Evolutionary conservation across 2,888 invertebrate genomes (phyloP), one percentile per base, ranked within the genome.

Genomic region (Dichetophora obliterata): DNA sequence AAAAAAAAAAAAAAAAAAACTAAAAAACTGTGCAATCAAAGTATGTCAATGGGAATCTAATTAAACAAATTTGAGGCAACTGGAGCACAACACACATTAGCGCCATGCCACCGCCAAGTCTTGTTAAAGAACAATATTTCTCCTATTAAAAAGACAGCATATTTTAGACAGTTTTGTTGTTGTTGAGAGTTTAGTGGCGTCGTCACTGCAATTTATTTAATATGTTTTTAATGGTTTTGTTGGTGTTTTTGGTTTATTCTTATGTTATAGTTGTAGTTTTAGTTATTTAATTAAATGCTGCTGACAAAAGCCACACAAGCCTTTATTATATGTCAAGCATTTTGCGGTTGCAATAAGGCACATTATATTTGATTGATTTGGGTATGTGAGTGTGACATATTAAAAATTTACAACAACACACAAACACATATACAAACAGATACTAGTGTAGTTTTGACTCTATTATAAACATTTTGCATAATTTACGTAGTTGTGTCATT

Each of bases 21-120:
- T 4, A 27, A 59, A 59, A 3, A 59, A 59, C 11, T 27, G 16
- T 24, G 24, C 59, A 59, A 59, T 59, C 59, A 59, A 22, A 22
- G 11, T 11, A 59, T 59, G 59, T 59, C 59, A 59, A 59, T 59
- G 59, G 27, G 27, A 59, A 27, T n/a, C 59, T 59, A 59, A 59
- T 59, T 59, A 59, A 59, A 59, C 27, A 24, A 22, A 14, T 59
- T 59, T 59, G 24, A 14, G 14, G 1, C 14, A 16, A 27, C 24
- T 14, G 3, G 3, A 11, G 27, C 59, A 27, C 11, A 27, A 11
- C 22, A 11, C 59, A 37, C 37, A 37, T n/a, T n/a, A n/a, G n/a
- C n/a, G n/a, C n/a, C n/a, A n/a, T n/a, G n/a, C 43, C 43, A 43
- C 9, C 54, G 22, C 19, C 24, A 22, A 59, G 59, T 59, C 59